Base-by-base conservation (phyloP, 2,797 vertebrate genomes). In the Cheirogaleus major region DNA sequence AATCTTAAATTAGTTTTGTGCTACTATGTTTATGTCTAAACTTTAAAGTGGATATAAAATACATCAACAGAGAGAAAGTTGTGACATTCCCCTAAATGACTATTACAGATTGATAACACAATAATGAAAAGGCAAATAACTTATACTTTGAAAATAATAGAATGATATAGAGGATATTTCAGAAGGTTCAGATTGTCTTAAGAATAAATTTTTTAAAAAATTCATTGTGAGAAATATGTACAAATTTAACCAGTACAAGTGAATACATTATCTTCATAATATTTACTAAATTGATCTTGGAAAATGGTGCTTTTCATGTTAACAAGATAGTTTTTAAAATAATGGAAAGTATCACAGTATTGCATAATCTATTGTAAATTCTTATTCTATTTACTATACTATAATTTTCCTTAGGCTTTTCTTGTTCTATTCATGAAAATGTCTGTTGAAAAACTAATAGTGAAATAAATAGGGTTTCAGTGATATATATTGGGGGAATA, bases 1-100 rank as follows among this genome's bases (percentile, higher is more conserved):
- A 96, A 98, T 98, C 97, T 96, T 92, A 93, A 84, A 13, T 96
- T 91, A 96, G 80, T 48, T 91, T 41, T 96, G 72, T 95, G 87
- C n/a, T 20, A 81, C 91, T 50, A 15, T 96, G 94, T 96, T 98
- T 98, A 95, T 92, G 50, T 97, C 95, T 96, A 7, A 63, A 79
- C 23, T 96, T 97, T 93, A 80, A 82, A 90, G 43, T 50, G 48
- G 2, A 14, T 87, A 96, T 82, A 91, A 91, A 88, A 95, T 90
- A 81, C 32, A 48, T 38, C 96, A 78, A 57, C 79, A 93, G 63
- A 97, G 27, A 85, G 45, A 63, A 30, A 81, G 67, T 72, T 61
- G 35, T 22, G 96, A 48, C 43, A 86, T 63, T 92, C 43, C 65
- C 38, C 27, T 41, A 63, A 97, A 67, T 55, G 30, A 52, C 67